Percentiles rank a stretch among this genome's conserved stretches.
Conservation (phyloP, 2,888 invertebrate species). For the Drosophila acutilabella region DNA sequence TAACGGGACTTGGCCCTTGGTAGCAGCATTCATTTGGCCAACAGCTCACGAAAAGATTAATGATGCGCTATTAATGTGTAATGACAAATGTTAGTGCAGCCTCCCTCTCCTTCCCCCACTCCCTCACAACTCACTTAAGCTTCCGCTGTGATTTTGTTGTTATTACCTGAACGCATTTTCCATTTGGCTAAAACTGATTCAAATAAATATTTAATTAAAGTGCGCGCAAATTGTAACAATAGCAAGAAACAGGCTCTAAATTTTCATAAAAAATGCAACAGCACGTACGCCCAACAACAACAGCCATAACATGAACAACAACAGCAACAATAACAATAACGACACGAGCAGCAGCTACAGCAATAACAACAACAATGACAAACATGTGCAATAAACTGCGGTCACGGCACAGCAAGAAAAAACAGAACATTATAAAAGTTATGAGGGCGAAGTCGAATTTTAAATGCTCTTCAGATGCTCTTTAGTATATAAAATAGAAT, state of each 20-base stretch:
- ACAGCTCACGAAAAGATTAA: conserved; percentile 81
- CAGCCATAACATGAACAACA: conserved; percentile 25
- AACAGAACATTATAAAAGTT: neutral
- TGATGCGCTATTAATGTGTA: conserved; percentile 83
- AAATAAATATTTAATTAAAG: conserved; percentile 82
- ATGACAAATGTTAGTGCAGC: conserved; percentile 82
- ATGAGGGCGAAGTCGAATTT: neutral
- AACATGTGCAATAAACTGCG: conserved; percentile 64
- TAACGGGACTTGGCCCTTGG: conserved; percentile 69
- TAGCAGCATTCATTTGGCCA: conserved; percentile 66
- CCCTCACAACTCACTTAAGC: neutral
- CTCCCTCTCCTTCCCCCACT: neutral
- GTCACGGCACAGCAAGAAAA: conserved; percentile 46
- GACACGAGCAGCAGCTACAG: conserved; percentile 24
- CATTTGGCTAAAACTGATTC: conserved; percentile 66
- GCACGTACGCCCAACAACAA: conserved; percentile 61
- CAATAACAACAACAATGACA: conserved; percentile 32
- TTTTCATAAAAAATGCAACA: conserved; percentile 80
- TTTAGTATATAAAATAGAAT: too few relatives aligned
- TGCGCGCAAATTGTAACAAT: conserved; percentile 62
- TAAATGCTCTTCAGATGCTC: conserved; percentile 2
- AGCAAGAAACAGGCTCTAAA: conserved; percentile 58
- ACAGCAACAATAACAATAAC: conserved; percentile 31
- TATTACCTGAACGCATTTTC: conserved; percentile 44
- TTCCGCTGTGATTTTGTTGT: conserved; percentile 34